Percentiles rank a stretch among this genome's conserved stretches.
These are phyloP conservation scores for Micromesistius poutassou DNA, from an alignment of 2,797 vertebrate genomes.

Conservation along the genomic window DNA sequence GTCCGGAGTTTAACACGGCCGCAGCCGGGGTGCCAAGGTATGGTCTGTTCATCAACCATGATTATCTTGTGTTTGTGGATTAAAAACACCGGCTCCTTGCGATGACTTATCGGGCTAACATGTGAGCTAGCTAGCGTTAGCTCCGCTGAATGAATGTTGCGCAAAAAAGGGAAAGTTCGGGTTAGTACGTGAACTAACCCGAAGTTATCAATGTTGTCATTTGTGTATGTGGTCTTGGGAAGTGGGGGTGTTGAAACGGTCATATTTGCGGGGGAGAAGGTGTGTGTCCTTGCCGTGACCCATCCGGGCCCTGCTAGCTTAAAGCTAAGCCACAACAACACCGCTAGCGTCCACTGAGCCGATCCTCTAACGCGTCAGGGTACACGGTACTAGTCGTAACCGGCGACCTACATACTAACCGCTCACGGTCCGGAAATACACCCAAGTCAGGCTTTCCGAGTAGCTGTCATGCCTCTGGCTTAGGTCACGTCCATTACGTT, in stretches of 20 bases:
- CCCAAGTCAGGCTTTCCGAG: no score
- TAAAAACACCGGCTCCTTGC: neutral
- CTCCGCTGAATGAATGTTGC: neutral
- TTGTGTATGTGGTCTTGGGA: neutral
- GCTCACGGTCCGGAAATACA: no score
- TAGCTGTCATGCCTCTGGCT: neutral
- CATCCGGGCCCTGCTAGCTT: conserved; percentile 9
- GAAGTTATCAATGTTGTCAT: neutral
- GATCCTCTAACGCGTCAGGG: neutral
- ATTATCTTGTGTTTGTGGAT: neutral
- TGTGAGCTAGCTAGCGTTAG: neutral
- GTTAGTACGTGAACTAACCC: neutral
- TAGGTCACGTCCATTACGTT: neutral
- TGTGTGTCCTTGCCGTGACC: conserved; percentile 51
- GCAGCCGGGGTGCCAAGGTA: conserved; percentile 67
- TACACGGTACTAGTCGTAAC: neutral
- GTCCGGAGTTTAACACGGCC: conserved; percentile 67
- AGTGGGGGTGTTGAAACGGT: neutral
- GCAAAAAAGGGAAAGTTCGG: neutral
- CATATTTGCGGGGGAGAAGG: neutral
- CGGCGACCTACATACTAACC: neutral
- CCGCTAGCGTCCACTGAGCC: neutral
- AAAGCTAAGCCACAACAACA: neutral
- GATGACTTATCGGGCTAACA: neutral
- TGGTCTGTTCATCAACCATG: neutral